Percentiles rank a stretch among this genome's conserved stretches.
These are phyloP conservation scores for Tetrax tetrax DNA, from an alignment of 2,113 vertebrate genomes.

Conservation along the genomic window DNA sequence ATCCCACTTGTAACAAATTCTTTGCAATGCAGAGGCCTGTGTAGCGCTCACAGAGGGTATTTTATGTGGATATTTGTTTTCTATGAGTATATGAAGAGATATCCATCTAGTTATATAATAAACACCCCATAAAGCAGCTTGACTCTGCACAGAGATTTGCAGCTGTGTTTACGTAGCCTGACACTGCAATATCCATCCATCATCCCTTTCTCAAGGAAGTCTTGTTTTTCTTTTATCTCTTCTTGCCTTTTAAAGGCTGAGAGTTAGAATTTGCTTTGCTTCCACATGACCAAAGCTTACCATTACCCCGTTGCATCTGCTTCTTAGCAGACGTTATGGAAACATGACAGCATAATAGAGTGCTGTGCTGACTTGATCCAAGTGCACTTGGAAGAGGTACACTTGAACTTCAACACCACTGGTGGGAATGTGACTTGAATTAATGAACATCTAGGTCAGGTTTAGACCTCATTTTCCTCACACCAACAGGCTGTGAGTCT, in stretches of 20 bases:
- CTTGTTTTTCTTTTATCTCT: slow-evolving; percentile 26
- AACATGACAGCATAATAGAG: neutral
- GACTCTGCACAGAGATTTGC: slow-evolving; percentile 40
- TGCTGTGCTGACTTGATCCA: neutral
- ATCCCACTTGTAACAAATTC: neutral
- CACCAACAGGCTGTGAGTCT: neutral
- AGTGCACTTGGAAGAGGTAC: neutral
- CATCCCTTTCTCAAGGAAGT: slow-evolving; percentile 6
- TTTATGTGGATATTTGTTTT: slow-evolving; percentile 59
- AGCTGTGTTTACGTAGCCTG: slow-evolving; percentile 48
- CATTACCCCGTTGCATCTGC: neutral
- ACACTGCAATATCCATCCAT: slow-evolving; percentile 11
- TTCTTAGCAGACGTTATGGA: slow-evolving; percentile 22
- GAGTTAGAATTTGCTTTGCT: neutral
- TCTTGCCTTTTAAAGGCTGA: slow-evolving; percentile 24
- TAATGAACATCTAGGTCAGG: neutral
- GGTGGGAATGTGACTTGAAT: neutral
- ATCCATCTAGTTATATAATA: slow-evolving; percentile 52
- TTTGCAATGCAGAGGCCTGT: neutral
- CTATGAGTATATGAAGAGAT: slow-evolving; percentile 48
- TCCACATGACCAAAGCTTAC: neutral
- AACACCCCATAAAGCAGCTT: slow-evolving; percentile 56
- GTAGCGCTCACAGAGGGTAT: neutral
- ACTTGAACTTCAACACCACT: neutral
- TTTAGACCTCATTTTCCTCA: neutral